A percentile compares a stretch with the other conserved stretches of the same genome.
phyloP scores from a whole-genome alignment of 2,113 vertebrate genomes.

The Phocoena phocoena region DNA sequence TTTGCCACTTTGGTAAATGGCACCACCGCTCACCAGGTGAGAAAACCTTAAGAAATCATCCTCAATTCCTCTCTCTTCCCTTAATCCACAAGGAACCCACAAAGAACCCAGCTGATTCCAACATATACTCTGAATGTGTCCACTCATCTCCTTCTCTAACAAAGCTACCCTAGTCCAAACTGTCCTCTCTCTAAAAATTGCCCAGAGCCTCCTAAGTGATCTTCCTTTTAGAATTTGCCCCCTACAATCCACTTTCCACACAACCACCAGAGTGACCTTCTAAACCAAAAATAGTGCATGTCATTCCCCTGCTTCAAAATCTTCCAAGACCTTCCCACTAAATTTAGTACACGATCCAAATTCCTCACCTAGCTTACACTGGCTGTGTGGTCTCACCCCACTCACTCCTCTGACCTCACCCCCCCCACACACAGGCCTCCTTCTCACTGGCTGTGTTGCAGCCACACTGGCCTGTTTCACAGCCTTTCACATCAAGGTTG shows the following conservation, averaged over 20 bases:
- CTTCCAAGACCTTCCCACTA: not conserved
- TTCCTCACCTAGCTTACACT: not conserved
- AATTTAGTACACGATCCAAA: not conserved
- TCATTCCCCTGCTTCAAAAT: not conserved
- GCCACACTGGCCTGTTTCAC: not conserved
- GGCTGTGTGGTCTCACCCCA: not conserved
- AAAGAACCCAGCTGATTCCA: not conserved
- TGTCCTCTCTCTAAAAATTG: not conserved
- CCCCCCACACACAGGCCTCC: too few species aligned
- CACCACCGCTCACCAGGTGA: not conserved
- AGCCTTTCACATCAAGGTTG: rapidly evolving
- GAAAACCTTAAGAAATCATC: not conserved
- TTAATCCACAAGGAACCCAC: not conserved
- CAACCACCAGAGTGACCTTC: not conserved
- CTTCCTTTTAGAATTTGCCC: not conserved
- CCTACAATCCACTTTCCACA: not conserved
- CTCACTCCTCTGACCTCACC: not conserved
- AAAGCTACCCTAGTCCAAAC: not conserved
- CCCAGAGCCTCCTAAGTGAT: not conserved
- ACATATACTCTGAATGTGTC: not conserved
- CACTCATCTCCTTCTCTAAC: not conserved
- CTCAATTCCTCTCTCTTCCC: not conserved
- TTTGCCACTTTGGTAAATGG: not conserved
- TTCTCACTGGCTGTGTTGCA: not conserved
- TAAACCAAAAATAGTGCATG: not conserved